Conservation (phyloP, 2,888 invertebrate species). For the Balanococcus diminutus region DNA sequence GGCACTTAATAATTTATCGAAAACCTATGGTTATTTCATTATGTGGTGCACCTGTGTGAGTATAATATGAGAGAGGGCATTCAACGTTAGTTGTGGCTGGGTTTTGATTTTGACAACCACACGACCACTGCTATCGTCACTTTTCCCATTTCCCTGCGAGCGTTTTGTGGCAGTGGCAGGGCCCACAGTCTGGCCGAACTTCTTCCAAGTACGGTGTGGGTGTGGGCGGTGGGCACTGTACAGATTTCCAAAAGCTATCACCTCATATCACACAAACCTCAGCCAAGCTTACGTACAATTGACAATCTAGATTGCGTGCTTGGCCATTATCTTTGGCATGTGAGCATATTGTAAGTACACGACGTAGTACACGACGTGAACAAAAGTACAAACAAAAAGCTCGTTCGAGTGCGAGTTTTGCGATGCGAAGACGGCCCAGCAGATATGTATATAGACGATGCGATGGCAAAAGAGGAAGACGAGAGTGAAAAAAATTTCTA, state of each 20-base stretch:
- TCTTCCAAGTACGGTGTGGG: not conserved
- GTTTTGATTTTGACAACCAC: conserved; percentile 5
- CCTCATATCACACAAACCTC: not conserved
- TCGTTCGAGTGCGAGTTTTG: too few relatives aligned
- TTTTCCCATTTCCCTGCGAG: not conserved
- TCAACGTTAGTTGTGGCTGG: not conserved
- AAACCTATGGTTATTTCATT: conserved; percentile 30
- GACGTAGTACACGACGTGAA: not conserved
- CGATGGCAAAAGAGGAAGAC: not conserved
- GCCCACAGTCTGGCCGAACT: not conserved
- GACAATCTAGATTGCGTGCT: not conserved
- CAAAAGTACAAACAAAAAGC: not conserved
- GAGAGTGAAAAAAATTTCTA: not conserved
- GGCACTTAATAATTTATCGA: conserved; percentile 20
- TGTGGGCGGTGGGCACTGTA: not conserved
- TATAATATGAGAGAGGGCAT: too few relatives aligned
- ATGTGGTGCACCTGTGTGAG: not conserved
- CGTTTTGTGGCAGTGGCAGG: not conserved
- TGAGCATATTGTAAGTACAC: not conserved
- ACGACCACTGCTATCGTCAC: not conserved
- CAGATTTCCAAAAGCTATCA: not conserved
- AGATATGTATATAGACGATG: not conserved
- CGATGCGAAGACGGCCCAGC: too few relatives aligned
- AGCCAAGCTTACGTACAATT: not conserved
- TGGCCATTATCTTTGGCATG: not conserved